These are phyloP conservation scores for Octopus sinensis DNA, from an alignment of 1,140 invertebrate species.

Conservation along the genomic window DNA sequence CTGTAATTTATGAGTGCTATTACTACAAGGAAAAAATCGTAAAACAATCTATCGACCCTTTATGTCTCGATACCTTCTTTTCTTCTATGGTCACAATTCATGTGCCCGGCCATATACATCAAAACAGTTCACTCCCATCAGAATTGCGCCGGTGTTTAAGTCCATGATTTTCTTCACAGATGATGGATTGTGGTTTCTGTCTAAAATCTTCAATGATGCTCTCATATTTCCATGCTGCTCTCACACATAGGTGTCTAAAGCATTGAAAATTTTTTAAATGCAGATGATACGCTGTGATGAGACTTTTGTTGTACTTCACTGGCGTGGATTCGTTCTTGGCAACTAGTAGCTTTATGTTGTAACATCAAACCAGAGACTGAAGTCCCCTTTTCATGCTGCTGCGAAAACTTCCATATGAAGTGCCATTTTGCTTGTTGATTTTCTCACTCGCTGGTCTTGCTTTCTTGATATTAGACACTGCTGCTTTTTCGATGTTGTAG, in stretches of 20 bases:
- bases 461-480: background rate
- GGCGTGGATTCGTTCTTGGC: background rate
- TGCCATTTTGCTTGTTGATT: background rate
- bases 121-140: constrained; percentile 8
- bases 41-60: background rate
- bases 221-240: background rate
- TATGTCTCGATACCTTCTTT: background rate
- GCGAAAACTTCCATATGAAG: background rate
- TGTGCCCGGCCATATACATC: background rate
- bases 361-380: background rate
- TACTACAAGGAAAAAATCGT: background rate
- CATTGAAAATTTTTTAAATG: background rate
- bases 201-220: background rate
- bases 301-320: background rate
- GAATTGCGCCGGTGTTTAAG: background rate
- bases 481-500: background rate
- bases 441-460: constrained; percentile 4
- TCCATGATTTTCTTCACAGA: constrained; percentile 1
- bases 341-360: background rate
- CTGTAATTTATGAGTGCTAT: background rate
- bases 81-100: background rate
- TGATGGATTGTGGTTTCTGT: background rate
- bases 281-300: background rate
- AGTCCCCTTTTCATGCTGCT: background rate
- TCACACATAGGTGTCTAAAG: background rate